Percentiles rank a stretch among this genome's conserved stretches.
Conservation (phyloP, 2,888 invertebrate genomes). For the Fissipunctia ypsillon region DNA sequence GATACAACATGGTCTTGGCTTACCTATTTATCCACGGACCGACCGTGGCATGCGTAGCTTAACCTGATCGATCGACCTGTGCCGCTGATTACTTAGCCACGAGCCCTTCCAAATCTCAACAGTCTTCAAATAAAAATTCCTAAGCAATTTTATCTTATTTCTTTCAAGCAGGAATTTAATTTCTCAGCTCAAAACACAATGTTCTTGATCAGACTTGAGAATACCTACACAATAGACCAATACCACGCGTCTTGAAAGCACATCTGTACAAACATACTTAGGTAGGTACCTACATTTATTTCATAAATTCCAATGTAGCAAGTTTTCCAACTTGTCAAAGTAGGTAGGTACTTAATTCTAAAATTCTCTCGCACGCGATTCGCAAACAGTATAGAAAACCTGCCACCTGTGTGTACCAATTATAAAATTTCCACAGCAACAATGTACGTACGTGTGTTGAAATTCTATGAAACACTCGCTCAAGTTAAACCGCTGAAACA, state of each 20-base stretch:
- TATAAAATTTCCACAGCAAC: conserved; percentile 58
- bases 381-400: conserved; percentile 22
- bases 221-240: not conserved
- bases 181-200: conserved; percentile 43
- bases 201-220: not conserved
- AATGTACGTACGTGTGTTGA: conserved; percentile 54
- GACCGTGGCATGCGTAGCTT: too few relatives aligned
- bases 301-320: conserved; percentile 4
- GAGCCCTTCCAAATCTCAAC: too few relatives aligned
- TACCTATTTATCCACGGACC: too few relatives aligned
- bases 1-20: not conserved
- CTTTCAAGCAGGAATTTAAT: conserved; percentile 6
- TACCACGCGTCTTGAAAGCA: not conserved
- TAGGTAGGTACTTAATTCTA: conserved; percentile 6
- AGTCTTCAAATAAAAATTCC: not conserved
- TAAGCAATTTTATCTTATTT: not conserved
- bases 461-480: conserved; percentile 62
- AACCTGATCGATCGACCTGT: too few relatives aligned
- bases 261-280: conserved; percentile 1
- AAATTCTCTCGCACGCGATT: conserved; percentile 4
- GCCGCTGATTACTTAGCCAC: too few relatives aligned
- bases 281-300: not conserved
- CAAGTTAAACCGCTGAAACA: conserved; percentile 69
- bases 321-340: conserved; percentile 15
- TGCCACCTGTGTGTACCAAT: conserved; percentile 60